Percentiles rank a stretch among this genome's conserved stretches.
phyloP scores from a whole-genome alignment of 2,888 invertebrate genomes.

The Calliphora vomitoria region DNA sequence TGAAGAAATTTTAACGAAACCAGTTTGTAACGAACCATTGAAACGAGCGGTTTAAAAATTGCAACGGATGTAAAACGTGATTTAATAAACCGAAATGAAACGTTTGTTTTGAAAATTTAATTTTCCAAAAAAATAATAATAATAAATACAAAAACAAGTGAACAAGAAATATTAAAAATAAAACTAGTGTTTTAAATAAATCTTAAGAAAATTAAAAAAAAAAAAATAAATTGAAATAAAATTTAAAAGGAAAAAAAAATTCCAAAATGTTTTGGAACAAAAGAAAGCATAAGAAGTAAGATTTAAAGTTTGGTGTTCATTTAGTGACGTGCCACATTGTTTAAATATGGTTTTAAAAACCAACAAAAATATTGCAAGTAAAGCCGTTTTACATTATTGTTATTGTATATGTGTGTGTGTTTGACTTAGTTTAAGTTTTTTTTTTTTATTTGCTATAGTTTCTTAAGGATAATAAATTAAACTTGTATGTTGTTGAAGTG shows the following conservation, averaged over 20 bases:
- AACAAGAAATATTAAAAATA: background rate
- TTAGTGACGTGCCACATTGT: constrained; percentile 22
- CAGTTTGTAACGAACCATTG: constrained; percentile 83
- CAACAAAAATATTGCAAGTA: constrained; percentile 68
- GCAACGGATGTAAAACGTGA: constrained; percentile 61
- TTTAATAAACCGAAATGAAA: constrained; percentile 47
- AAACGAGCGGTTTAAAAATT: constrained; percentile 79
- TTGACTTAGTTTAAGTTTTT: constrained; percentile 8
- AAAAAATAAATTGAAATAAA: background rate
- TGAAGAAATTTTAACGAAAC: constrained; percentile 75
- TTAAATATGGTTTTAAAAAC: constrained; percentile 29
- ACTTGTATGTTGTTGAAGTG: constrained; percentile 66
- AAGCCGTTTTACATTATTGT: constrained; percentile 57
- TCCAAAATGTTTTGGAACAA: background rate
- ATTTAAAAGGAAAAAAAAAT: background rate
- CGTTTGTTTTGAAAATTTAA: constrained; percentile 50
- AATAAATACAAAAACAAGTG: background rate
- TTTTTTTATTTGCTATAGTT: constrained; percentile 33
- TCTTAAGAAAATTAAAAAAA: background rate
- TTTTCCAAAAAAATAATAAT: background rate
- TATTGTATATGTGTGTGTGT: constrained; percentile 32
- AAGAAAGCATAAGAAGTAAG: constrained; percentile 11
- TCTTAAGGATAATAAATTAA: constrained; percentile 70
- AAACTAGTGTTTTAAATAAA: background rate
- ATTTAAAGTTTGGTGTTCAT: background rate